phyloP scores from a whole-genome alignment of 2,113 vertebrate genomes.

The Motacilla tschutschensis region DNA sequence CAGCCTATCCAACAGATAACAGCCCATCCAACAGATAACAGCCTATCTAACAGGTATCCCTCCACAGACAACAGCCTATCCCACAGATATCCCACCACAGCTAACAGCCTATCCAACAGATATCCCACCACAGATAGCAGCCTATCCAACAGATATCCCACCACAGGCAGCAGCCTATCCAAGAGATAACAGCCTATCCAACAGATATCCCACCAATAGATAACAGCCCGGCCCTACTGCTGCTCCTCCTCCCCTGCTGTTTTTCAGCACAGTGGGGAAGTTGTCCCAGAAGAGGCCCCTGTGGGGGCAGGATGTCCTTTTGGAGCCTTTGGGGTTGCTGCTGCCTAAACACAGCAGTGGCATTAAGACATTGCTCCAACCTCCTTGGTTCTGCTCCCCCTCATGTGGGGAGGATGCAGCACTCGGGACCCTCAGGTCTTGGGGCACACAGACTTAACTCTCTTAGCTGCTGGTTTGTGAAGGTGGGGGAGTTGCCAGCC shows the following conservation, averaged over 20 bases:
- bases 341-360: fast-evolving
- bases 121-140: background rate
- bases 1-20: background rate
- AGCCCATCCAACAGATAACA: background rate
- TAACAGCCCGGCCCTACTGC: background rate
- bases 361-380: fast-evolving
- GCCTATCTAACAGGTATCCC: too few relatives aligned
- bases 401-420: fast-evolving
- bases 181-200: background rate
- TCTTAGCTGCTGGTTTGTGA: background rate
- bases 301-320: background rate
- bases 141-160: background rate
- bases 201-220: background rate
- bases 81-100: background rate
- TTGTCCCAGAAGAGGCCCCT: background rate
- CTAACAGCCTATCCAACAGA: too few relatives aligned
- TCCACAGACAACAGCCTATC: too few relatives aligned
- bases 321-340: background rate
- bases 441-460: fast-evolving
- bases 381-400: background rate
- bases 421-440: fast-evolving
- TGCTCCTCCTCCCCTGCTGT: background rate
- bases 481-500: background rate
- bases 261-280: background rate
- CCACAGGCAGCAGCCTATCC: background rate